Base-by-base conservation (phyloP, 2,888 invertebrate species). In the Piscicola geometra region DNA sequence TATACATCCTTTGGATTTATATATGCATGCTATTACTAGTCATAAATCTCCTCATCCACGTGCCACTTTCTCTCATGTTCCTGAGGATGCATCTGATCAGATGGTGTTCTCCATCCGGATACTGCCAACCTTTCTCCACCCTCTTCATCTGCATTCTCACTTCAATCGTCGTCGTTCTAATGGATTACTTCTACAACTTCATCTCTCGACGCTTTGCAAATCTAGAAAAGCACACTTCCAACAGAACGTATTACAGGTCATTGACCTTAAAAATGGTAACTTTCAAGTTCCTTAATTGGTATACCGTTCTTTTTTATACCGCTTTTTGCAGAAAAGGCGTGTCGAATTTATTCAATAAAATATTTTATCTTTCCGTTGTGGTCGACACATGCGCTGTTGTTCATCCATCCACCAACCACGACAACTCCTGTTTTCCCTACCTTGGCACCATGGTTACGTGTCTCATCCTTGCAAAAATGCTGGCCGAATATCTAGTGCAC, bases 231-330 rank as follows among this genome's bases (percentile, higher is more conserved):
- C 5, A 56, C 60, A 21, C 5, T 25, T 25, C 5, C 3, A 56
- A 56, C 25, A 56, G 60, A 25, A n/a, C 9, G 21, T 56, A 56
- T 25, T 56, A 56, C 60, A 56, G n/a, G n/a, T 56, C 60, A 15
- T 21, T 56, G n/a, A 56, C 25, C 21, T 5, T 25, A 15, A 56
- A 56, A 21, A 3, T 56, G 25, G 25, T 56, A 3, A 56, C 25
- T 21, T 56, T 56, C 60, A 56, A 56, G 25, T 56, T 56, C 60
- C 5, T 56, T n/a, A 56, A 56, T n/a, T 56, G 60, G 60, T 56
- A 25, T 5, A 3, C 60, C 5, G n/a, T 56, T 18, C 60, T 56
- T 21, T 56, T 56, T 25, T 56, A 56, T 21, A 5, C 60, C 15
- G 25, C n/a, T 21, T 56, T 25, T 21, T 56, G 5, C 60, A 56